phyloP scores from a whole-genome alignment of 2,888 invertebrate species.

The Sisyra terminalis region DNA sequence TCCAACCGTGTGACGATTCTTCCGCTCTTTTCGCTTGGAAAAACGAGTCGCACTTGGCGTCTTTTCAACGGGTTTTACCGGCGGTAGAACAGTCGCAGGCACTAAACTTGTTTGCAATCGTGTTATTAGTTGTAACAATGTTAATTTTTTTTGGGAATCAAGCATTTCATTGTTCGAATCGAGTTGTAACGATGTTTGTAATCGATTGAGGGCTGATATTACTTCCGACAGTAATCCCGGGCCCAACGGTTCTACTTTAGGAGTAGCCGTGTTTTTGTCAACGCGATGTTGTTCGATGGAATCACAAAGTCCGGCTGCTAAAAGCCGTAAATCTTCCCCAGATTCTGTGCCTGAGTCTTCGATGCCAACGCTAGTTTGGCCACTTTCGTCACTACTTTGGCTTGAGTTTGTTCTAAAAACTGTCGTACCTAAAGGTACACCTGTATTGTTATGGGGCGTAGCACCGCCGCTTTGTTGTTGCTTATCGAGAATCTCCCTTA shows the following conservation, averaged over 20 bases:
- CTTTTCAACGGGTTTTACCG: constrained; percentile 10
- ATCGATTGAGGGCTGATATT: constrained; percentile 53
- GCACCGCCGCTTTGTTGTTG: constrained; percentile 8
- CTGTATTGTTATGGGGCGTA: constrained; percentile 12
- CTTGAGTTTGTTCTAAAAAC: constrained; percentile 13
- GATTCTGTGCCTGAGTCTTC: constrained; percentile 52
- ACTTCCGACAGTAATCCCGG: constrained; percentile 59
- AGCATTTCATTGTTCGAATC: constrained; percentile 26
- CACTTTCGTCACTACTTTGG: constrained; percentile 16
- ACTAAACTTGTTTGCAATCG: constrained; percentile 43
- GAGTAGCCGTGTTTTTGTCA: constrained; percentile 22
- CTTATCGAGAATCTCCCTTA: constrained; percentile 43
- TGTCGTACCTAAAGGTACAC: constrained; percentile 12
- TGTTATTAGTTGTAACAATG: constrained; percentile 50
- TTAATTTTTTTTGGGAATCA: constrained; percentile 33
- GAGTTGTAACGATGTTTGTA: constrained; percentile 53
- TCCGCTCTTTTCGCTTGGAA: constrained; percentile 35
- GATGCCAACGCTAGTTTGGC: constrained; percentile 25
- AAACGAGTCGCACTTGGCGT: constrained; percentile 28
- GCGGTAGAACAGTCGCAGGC: constrained; percentile 14
- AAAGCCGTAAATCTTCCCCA: constrained; percentile 45
- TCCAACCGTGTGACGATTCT: constrained; percentile 64
- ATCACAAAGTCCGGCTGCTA: constrained; percentile 31
- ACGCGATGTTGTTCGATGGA: constrained; percentile 32
- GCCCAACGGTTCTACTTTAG: constrained; percentile 20